Conservation (phyloP, 2,888 invertebrate species). For the Drosophila atroscutellata region DNA sequence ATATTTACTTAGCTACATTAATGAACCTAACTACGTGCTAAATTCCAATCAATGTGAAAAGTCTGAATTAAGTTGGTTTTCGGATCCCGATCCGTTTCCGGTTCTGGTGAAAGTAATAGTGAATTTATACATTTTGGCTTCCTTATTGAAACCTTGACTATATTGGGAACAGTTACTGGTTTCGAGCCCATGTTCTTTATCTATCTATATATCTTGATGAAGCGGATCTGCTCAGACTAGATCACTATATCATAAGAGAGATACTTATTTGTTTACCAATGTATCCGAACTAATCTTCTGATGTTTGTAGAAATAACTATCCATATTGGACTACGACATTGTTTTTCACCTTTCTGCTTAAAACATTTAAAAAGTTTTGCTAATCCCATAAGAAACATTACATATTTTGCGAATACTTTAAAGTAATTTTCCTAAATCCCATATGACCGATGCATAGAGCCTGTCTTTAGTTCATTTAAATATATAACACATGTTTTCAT, state of each 20-base stretch:
- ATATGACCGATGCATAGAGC: neutral
- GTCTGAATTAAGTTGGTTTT: neutral
- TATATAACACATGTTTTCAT: neutral
- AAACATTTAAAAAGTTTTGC: neutral
- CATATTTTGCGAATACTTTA: neutral
- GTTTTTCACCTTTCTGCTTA: neutral
- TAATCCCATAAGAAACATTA: fast-evolving
- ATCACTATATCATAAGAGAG: no score
- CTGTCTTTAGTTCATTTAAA: neutral
- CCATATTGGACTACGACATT: no score
- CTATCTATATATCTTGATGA: neutral
- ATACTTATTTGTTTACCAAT: no score
- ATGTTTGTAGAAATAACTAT: no score
- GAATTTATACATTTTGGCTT: neutral
- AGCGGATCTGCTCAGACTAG: neutral
- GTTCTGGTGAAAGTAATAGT: neutral
- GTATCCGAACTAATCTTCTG: no score
- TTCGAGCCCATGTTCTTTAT: neutral
- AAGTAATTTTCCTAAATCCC: neutral
- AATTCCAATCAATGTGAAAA: neutral
- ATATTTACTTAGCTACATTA: neutral
- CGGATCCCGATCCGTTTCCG: neutral
- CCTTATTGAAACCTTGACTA: neutral
- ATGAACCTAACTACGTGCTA: neutral
- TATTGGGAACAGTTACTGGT: neutral